Evolutionary conservation across 1,140 invertebrate genomes (phyloP), one percentile per base, ranked within the genome.

Genomic region (Macrostomum lignano): DNA sequence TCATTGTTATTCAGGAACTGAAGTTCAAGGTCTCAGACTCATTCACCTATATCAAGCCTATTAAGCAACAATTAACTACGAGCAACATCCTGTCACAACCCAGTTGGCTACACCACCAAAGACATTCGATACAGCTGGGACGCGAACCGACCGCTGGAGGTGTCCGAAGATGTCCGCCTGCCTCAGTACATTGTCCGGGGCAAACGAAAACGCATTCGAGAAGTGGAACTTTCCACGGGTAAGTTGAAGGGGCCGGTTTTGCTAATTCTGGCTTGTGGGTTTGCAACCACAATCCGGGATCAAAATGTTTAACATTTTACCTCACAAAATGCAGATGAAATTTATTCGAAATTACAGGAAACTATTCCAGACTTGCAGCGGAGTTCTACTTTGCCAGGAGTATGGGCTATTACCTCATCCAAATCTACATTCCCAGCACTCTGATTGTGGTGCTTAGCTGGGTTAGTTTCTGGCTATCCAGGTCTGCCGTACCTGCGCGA

Each of bases 381-480:
- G 77, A 88, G 65, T 84, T 94, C 55, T 78, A 86, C 61, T 84
- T 94, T 62, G 78, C 81, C 38, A 71, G 84, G 40, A 86, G 78
- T 46, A 82, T 93, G 74, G 84, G 84, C 47, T 93, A 93, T 68
- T 93, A 94, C 66, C 66, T 93, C 47, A 93, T 93, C 64, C 86
- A 94, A 65, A 93, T 93, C 58, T 93, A 93, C 66, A 86, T 93
- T 63, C 84, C 84, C 44, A 86, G 81, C 52, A 75, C 78, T 54
- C 70, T 94, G 52, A 93, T 94, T 62, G 84, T 94, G 57, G 84
- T 88, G 60, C 88, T 93, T 63, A 86, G 78, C 44, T 93, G 84
- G 82, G 82, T 93, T 49, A 78, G 74, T 51, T 84, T 82, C 66
- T 82, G 75, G 74, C 63, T 77, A 48, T 73, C 86, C 36, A 68